Conservation (phyloP, 2,888 invertebrate species). For the Ectemnius lituratus region DNA sequence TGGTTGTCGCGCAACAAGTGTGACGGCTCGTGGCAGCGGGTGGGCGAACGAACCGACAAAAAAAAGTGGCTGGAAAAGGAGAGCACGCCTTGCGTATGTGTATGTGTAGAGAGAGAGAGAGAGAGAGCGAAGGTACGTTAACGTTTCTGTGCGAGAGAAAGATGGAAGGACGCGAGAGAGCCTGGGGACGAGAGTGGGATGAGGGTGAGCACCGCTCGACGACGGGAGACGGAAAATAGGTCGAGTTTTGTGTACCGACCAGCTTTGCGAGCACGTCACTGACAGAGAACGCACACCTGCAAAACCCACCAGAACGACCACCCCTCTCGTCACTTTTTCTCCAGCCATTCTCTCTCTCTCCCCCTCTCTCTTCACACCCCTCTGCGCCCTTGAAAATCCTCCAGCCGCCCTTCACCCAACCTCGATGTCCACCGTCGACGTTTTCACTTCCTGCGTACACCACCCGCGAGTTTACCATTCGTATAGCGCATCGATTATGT, state of each 20-base stretch:
- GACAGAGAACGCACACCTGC: conserved; percentile 53
- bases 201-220: conserved; percentile 14
- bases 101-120: neutral
- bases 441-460: no score
- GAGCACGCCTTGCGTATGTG: neutral
- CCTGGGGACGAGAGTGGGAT: conserved; percentile 6
- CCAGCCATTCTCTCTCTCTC: neutral
- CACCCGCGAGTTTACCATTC: no score
- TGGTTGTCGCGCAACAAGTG: conserved; percentile 64
- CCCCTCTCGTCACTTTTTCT: conserved; percentile 23
- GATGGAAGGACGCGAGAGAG: conserved; percentile 20
- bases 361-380: no score
- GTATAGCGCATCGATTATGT: no score
- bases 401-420: no score
- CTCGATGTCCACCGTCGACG: no score
- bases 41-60: conserved; percentile 48
- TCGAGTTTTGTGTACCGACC: conserved; percentile 64
- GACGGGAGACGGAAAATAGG: conserved; percentile 57
- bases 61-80: conserved; percentile 14
- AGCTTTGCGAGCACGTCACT: conserved; percentile 58
- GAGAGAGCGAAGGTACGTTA: no score
- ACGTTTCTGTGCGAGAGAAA: conserved; percentile 17
- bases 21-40: conserved; percentile 47
- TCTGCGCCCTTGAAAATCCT: no score
- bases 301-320: conserved; percentile 13